phyloP scores from a whole-genome alignment of 2,888 invertebrate species.

The Macrosoma leucophasiata region DNA sequence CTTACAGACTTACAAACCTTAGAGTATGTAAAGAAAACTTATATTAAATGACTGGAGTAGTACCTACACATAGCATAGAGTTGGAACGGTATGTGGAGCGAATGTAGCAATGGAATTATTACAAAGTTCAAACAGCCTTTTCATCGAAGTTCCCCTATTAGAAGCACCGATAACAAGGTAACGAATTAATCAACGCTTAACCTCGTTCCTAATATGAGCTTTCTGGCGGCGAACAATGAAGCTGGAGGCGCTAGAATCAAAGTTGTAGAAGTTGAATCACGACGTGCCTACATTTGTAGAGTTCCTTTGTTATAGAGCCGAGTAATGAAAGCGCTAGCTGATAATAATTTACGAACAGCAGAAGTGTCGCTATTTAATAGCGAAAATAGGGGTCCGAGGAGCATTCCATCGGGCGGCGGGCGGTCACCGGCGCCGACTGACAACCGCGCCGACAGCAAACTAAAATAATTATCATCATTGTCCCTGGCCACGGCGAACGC shows the following conservation, averaged over 20 bases:
- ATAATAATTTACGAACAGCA: conserved; percentile 75
- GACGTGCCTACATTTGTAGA: conserved; percentile 58
- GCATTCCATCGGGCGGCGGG: conserved; percentile 60
- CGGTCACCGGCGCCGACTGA: conserved; percentile 47
- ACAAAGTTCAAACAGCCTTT: conserved; percentile 40
- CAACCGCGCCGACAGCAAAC: conserved; percentile 69
- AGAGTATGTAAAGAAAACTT: too few relatives aligned
- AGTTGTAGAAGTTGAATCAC: conserved; percentile 60
- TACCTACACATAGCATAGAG: too few relatives aligned
- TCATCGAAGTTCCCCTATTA: conserved; percentile 49
- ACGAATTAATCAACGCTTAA: conserved; percentile 74
- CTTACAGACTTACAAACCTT: too few relatives aligned
- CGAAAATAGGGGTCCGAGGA: conserved; percentile 53
- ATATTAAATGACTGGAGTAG: too few relatives aligned
- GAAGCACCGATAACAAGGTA: conserved; percentile 59
- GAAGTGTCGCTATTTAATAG: conserved; percentile 74
- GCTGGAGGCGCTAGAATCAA: conserved; percentile 56
- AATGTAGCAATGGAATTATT: conserved; percentile 49
- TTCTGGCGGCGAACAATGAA: conserved; percentile 61
- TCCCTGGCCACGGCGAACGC: conserved; percentile 67
- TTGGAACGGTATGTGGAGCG: too few relatives aligned
- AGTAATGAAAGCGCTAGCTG: conserved; percentile 72
- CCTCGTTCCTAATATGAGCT: conserved; percentile 68
- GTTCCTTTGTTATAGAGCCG: conserved; percentile 67
- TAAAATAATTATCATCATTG: conserved; percentile 76